Percentiles rank a stretch among this genome's conserved stretches.
These are phyloP conservation scores for Muntiacus muntjak DNA, from an alignment of 2,113 vertebrate species.

Conservation along the genomic window DNA sequence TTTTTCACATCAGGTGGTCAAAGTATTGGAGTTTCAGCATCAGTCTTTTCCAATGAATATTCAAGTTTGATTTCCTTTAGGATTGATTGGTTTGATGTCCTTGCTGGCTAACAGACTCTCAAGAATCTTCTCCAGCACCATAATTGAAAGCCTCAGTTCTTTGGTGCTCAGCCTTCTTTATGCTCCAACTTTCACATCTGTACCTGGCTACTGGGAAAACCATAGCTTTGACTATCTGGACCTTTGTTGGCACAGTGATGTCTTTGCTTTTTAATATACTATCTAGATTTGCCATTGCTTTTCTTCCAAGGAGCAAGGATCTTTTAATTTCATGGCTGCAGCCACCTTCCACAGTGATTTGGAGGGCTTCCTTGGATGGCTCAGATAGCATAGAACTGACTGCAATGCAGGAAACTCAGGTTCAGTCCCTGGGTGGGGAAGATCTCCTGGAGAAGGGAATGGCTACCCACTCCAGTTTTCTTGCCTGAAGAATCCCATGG, in stretches of 20 bases:
- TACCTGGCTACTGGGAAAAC: neutral
- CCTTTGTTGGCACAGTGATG: neutral
- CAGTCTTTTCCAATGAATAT: neutral
- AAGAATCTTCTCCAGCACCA: neutral
- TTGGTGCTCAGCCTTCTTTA: neutral
- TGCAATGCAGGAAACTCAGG: accelerated
- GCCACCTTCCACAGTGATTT: neutral
- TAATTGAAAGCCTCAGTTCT: neutral
- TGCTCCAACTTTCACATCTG: neutral
- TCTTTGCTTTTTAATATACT: neutral
- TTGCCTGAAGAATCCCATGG: neutral
- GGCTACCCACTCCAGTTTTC: neutral
- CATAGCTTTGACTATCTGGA: neutral
- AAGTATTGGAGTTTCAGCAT: neutral
- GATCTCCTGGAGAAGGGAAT: neutral
- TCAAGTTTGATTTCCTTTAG: neutral
- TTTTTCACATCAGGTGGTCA: neutral
- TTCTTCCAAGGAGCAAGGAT: neutral
- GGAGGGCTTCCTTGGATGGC: neutral
- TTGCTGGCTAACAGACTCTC: neutral
- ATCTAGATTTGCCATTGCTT: neutral
- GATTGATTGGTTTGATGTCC: neutral
- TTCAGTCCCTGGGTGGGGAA: neutral
- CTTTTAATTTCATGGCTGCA: neutral
- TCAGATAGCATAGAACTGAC: neutral